A percentile compares a stretch with the other conserved stretches of the same genome.
Evolutionary conservation across 1,140 invertebrate species (phyloP).

Genomic region (Hyphantria cunea): DNA sequence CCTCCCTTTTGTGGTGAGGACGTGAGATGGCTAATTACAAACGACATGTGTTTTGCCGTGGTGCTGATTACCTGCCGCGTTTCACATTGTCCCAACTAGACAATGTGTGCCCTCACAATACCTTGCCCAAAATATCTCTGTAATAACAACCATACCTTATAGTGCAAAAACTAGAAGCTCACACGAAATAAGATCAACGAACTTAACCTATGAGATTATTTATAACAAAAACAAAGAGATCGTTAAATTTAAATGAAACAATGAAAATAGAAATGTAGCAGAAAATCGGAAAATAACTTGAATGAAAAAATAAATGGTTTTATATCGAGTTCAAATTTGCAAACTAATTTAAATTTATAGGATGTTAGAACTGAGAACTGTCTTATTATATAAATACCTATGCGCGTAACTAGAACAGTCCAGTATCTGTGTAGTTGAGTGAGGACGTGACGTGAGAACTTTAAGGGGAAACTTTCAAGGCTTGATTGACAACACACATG

Average conservation of each 20-base stretch:
- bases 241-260: neutral
- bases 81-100: slow-evolving; percentile 25
- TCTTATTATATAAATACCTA: too few species aligned
- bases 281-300: too few species aligned
- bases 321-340: too few species aligned
- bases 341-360: too few species aligned
- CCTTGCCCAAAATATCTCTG: slow-evolving; percentile 14
- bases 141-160: slow-evolving; percentile 24
- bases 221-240: slow-evolving; percentile 7
- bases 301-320: too few species aligned
- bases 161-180: neutral
- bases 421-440: too few species aligned
- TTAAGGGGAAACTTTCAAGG: too few species aligned
- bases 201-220: neutral
- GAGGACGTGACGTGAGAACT: too few species aligned
- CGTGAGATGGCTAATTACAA: slow-evolving; percentile 43
- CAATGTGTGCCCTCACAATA: slow-evolving; percentile 29
- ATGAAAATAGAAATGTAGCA: neutral
- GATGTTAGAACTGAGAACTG: too few species aligned
- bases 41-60: slow-evolving; percentile 38
- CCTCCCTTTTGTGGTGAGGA: slow-evolving; percentile 32
- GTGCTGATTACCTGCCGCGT: slow-evolving; percentile 37
- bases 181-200: neutral
- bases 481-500: too few species aligned
- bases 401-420: too few species aligned